Base-by-base conservation (phyloP, 2,797 vertebrate species). In the Saxicola maurus region DNA sequence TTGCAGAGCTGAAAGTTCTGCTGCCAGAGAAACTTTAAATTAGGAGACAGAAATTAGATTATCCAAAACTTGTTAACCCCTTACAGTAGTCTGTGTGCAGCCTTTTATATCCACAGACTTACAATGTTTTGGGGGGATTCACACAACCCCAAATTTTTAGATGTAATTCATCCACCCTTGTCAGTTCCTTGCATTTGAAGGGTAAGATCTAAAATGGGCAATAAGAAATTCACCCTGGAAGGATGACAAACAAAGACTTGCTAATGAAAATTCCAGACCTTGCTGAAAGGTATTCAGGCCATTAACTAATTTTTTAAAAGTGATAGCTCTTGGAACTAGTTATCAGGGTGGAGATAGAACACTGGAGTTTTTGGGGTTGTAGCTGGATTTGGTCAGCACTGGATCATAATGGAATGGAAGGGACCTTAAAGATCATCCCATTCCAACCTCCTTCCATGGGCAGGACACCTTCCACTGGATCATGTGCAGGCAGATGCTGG, bases 1-100 rank as follows among this genome's bases (percentile, higher is more conserved):
- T 85, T 82, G 45, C 31, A 66, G 75, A 94, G 55, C 53, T 62
- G 52, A 85, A 92, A 94, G 86, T 76, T 76, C 17, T 84, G 30
- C 46, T 81, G 30, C 49, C 79, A 53, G 35, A 72, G 30, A 76
- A 86, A 51, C 51, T 86, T 90, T 27, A 78, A 87, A 75, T 75
- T 51, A 82, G 66, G 76, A 79, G 77, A 38, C 30, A 65, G 76
- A 84, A 12, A 5, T 37, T 18, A 85, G 12, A 62, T 24, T 85
- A 61, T 61, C 15, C 33, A 48, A 68, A 67, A 40, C 21, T 27
- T 87, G 15, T 77, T 90, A 90, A 74, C 67, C 24, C 27, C 37
- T 87, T 57, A 9, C 1, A 30, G 0, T 49, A 19, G 31, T 74
- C 35, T 30, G 18, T 31, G 9, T 62, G 51, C 43, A 48, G 59